phyloP scores from a whole-genome alignment of 1,140 invertebrate species.

The Yoshiicerus persimilis region DNA sequence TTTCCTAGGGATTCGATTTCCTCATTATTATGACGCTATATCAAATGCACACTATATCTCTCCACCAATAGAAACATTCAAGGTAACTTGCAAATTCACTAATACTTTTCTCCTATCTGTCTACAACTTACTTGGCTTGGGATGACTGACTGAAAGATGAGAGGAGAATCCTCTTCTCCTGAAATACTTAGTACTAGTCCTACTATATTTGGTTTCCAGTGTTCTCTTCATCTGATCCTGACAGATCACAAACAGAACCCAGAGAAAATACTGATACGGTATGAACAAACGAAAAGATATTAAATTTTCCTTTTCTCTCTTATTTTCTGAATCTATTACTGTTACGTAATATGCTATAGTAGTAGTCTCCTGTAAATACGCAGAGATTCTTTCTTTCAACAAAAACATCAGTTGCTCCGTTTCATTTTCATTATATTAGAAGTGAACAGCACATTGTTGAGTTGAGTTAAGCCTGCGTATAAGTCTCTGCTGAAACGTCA shows the following conservation, averaged over 20 bases:
- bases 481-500: background rate
- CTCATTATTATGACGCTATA: background rate
- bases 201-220: background rate
- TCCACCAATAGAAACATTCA: background rate
- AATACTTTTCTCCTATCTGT: background rate
- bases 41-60: background rate
- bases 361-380: background rate
- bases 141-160: background rate
- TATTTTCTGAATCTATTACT: background rate
- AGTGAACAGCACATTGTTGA: background rate
- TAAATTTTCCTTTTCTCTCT: background rate
- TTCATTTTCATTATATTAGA: background rate
- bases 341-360: background rate
- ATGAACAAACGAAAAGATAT: background rate
- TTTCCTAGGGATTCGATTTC: background rate
- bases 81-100: background rate
- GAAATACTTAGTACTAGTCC: background rate
- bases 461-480: background rate
- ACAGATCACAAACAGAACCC: background rate
- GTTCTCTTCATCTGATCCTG: background rate
- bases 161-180: background rate
- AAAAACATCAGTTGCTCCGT: background rate
- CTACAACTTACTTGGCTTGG: background rate
- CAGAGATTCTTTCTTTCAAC: background rate
- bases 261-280: too few relatives aligned